Evolutionary conservation across 2,888 invertebrate genomes (phyloP), one percentile per base, ranked within the genome.

Genomic region (Polymixis lichenea): DNA sequence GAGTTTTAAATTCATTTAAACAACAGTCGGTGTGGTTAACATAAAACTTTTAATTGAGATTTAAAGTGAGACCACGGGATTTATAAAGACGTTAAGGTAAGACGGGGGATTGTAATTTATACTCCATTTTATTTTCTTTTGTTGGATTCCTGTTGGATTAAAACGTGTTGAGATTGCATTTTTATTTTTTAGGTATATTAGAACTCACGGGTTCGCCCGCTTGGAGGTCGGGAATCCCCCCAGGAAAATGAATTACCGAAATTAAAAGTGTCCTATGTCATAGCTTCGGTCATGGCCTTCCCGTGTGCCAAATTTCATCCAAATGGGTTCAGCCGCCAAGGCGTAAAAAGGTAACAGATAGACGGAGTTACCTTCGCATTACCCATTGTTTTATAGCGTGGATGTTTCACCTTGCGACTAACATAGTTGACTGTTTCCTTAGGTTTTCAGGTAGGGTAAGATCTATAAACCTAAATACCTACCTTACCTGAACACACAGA

Each of bases 41-140:
- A 69, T 80, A 69, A 71, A 84, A 84, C 58, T 82, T 84, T 86
- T 84, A 82, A 84, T 84, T 84, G 61, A 72, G 68, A 71, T 75
- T 78, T 78, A 56, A 69, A 77, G 0, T 28, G 56, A 58, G 83
- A 56, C 53, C 19, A n/a, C 28, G 58, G 56, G 64, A 58, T 79
- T 82, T 79, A 25, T n/a, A 43, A 43, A 51, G 46, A 51, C 56
- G 60, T 55, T 55, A 43, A 65, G 28, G 49, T 56, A 58, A 69
- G n/a, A 46, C 60, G 5, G 51, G 38, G 38, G 53, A 82, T 65
- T 82, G n/a, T 22, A 64, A 58, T 78, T 81, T 78, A 49, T 51
- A 38, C 53, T n/a, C 28, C 60, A 51, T 53, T 80, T 62, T 77
- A 38, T 60, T 65, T 70, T 49, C 46, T 65, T 73, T 65, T 74